These are phyloP conservation scores for Callipepla squamata DNA, from an alignment of 2,113 vertebrate species.

Conservation along the genomic window DNA sequence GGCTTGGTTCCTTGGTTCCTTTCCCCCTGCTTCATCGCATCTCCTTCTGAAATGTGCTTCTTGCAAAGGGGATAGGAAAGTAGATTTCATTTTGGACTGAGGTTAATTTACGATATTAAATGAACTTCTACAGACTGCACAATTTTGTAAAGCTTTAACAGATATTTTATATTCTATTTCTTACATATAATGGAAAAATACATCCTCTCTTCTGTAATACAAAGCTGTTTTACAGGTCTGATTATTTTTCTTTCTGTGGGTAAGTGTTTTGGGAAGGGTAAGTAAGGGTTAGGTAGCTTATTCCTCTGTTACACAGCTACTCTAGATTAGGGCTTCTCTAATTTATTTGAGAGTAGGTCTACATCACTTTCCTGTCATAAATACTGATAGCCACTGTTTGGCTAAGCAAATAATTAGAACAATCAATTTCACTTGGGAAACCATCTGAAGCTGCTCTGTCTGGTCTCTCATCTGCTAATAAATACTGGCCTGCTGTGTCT, in stretches of 20 bases:
- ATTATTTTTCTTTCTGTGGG: neutral
- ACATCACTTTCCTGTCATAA: conserved; percentile 11
- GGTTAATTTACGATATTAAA: neutral
- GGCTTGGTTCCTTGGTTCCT: neutral
- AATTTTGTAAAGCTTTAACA: neutral
- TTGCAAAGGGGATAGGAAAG: neutral
- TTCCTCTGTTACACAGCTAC: neutral
- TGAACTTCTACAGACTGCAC: neutral
- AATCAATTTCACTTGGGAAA: conserved; percentile 7
- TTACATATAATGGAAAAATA: neutral
- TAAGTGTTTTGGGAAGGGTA: neutral
- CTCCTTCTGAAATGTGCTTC: neutral
- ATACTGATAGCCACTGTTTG: conserved; percentile 3
- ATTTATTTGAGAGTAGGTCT: conserved; percentile 2
- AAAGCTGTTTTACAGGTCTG: neutral
- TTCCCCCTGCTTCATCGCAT: neutral
- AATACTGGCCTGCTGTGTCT: neutral
- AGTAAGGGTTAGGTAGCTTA: neutral
- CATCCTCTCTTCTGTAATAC: neutral
- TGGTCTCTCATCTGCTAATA: conserved; percentile 4
- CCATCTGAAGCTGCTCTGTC: neutral
- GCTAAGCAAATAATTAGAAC: conserved; percentile 20
- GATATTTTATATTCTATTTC: neutral
- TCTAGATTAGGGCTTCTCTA: neutral
- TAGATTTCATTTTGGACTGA: neutral